These are phyloP conservation scores for Varroa destructor DNA, from an alignment of 1,140 invertebrate genomes.

Conservation along the genomic window DNA sequence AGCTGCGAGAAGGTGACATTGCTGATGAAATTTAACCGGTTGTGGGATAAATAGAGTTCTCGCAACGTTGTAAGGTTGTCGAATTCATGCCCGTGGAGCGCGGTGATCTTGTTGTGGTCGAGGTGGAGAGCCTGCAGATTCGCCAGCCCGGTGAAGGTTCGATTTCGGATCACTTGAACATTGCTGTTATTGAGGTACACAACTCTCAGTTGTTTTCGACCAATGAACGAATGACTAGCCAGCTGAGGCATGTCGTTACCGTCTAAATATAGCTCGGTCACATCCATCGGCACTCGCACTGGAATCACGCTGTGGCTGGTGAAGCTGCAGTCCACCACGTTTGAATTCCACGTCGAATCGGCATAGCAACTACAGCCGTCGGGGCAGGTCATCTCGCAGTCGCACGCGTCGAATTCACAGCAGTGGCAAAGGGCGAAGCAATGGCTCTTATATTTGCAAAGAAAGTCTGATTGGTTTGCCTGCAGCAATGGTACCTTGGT, in stretches of 20 bases:
- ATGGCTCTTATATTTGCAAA: constrained; percentile 78
- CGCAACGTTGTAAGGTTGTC: constrained; percentile 62
- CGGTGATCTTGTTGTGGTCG: constrained; percentile 63
- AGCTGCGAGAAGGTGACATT: constrained; percentile 65
- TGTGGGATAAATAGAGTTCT: constrained; percentile 74
- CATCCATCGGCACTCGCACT: constrained; percentile 76
- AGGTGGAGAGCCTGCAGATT: constrained; percentile 66
- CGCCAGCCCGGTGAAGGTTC: constrained; percentile 75
- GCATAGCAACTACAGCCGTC: constrained; percentile 72
- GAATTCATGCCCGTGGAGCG: constrained; percentile 74
- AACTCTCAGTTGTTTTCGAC: constrained; percentile 69
- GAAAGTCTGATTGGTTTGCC: constrained; percentile 62
- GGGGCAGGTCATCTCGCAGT: constrained; percentile 87
- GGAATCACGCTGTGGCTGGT: constrained; percentile 49
- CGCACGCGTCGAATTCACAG: constrained; percentile 84
- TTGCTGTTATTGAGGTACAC: constrained; percentile 71
- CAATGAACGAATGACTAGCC: constrained; percentile 77
- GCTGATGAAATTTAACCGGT: constrained; percentile 59
- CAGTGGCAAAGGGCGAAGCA: constrained; percentile 84
- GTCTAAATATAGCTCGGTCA: constrained; percentile 76
- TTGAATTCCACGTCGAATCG: constrained; percentile 77
- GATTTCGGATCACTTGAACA: constrained; percentile 72
- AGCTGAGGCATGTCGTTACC: constrained; percentile 70
- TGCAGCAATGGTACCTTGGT: constrained; percentile 45
- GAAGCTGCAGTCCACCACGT: constrained; percentile 71